phyloP scores from a whole-genome alignment of 2,888 invertebrate genomes.

The Dicyrtoma fusca region DNA sequence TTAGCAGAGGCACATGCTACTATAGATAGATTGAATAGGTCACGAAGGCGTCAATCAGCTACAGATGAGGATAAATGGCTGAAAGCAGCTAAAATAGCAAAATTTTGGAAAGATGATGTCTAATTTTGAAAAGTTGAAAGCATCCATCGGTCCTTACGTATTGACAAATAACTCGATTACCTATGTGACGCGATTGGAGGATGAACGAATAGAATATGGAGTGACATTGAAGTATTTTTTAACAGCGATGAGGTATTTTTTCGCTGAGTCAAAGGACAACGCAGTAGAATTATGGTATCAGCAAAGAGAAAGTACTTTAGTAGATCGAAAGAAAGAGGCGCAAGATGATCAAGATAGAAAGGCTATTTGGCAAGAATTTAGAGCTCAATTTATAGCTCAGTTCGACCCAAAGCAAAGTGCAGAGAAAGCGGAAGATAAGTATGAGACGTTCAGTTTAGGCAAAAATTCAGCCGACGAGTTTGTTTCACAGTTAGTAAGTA shows the following conservation, averaged over 20 bases:
- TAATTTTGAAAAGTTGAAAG: too few species aligned
- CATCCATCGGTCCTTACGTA: too few species aligned
- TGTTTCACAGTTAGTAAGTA: neutral
- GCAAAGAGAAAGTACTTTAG: neutral
- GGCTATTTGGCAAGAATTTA: neutral
- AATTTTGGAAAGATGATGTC: too few species aligned
- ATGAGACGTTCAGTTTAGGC: neutral
- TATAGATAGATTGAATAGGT: too few species aligned
- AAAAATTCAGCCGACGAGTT: neutral
- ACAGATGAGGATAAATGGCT: too few species aligned
- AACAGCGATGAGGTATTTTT: too few species aligned
- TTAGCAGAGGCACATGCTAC: too few species aligned
- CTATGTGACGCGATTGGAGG: too few species aligned
- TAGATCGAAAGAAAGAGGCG: neutral
- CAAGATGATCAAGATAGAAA: neutral
- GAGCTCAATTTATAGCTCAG: constrained; percentile 5
- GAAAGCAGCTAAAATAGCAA: too few species aligned
- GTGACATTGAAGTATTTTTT: constrained; percentile 13
- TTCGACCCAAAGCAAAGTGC: constrained; percentile 1
- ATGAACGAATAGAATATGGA: too few species aligned
- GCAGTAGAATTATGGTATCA: neutral
- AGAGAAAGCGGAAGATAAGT: constrained; percentile 1
- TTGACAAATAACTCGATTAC: too few species aligned
- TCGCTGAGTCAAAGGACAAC: neutral
- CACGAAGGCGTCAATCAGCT: too few species aligned